Conservation (phyloP, 2,888 invertebrate genomes). For the Anaspis maculata region DNA sequence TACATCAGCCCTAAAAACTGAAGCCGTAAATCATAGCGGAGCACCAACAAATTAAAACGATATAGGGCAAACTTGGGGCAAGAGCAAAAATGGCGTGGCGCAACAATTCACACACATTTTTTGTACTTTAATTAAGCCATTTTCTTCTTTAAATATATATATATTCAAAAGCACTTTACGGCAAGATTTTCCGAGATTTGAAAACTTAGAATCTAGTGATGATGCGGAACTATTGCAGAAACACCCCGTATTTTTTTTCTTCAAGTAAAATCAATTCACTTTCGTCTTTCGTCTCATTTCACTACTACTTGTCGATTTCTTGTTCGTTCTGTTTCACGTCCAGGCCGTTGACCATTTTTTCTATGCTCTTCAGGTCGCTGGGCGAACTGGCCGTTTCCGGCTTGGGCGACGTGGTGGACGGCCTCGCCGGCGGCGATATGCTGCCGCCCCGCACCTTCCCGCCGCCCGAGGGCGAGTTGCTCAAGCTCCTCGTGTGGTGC, state of each 20-base stretch:
- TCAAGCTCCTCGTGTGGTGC: constrained; percentile 56
- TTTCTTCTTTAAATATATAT: no score
- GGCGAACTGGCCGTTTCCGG: constrained; percentile 49
- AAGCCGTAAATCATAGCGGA: no score
- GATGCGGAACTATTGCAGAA: constrained; percentile 24
- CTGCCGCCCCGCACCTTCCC: constrained; percentile 40
- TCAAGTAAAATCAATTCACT: no score
- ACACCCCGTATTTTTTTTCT: constrained; percentile 19
- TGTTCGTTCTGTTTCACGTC: constrained; percentile 68
- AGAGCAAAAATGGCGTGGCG: no score
- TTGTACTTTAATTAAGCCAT: constrained; percentile 10
- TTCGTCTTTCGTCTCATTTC: no score
- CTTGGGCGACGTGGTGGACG: constrained; percentile 49
- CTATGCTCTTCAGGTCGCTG: constrained; percentile 89
- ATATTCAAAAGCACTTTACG: constrained; percentile 22
- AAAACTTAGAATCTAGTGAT: constrained; percentile 2
- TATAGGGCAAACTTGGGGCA: no score
- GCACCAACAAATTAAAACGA: no score
- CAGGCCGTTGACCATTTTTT: constrained; percentile 94
- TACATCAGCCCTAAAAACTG: no score
- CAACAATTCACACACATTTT: constrained; percentile 8
- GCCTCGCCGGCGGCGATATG: constrained; percentile 48
- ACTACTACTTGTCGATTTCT: constrained; percentile 35
- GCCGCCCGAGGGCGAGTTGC: constrained; percentile 48
- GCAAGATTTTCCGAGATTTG: constrained; percentile 8